A percentile compares a stretch with the other conserved stretches of the same genome.
Evolutionary conservation across 37 sponge, comb jelly and placozoan species (phyloP).

Genomic region (Oscarella lobularis): DNA sequence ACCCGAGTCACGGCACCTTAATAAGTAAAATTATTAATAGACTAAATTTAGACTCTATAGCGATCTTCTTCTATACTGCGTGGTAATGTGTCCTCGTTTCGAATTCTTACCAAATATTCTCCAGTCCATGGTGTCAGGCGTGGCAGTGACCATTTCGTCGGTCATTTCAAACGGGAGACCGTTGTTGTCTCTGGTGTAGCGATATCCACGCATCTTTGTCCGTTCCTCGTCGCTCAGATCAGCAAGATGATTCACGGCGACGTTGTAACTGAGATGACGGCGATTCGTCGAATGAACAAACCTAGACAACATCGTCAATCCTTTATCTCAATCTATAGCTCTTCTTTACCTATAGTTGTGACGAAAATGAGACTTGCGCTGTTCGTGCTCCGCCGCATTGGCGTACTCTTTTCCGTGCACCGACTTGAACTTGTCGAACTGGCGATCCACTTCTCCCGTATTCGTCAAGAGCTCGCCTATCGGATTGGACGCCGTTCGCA

Average conservation of each 20-base stretch:
- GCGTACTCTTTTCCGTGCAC: constrained; percentile 42
- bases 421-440: constrained; percentile 54
- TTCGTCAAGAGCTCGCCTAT: neutral
- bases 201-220: constrained; percentile 2
- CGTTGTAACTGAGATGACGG: constrained; percentile 7
- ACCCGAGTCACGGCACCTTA: constrained; percentile 86
- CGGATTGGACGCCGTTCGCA: neutral
- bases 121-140: neutral
- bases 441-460: constrained; percentile 10
- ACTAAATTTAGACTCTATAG: neutral
- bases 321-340: too few species aligned
- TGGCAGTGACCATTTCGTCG: neutral
- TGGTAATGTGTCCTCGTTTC: too few species aligned
- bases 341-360: constrained; percentile 69
- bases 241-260: constrained; percentile 10
- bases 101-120: neutral
- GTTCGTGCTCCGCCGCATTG: constrained; percentile 18
- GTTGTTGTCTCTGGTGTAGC: neutral
- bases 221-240: neutral
- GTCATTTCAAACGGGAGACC: neutral
- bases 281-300: constrained; percentile 21
- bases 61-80: neutral
- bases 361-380: constrained; percentile 44
- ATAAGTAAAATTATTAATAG: neutral
- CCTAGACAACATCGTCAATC: too few species aligned